phyloP scores from a whole-genome alignment of 2,113 vertebrate genomes.

The Nematolebias whitei region DNA sequence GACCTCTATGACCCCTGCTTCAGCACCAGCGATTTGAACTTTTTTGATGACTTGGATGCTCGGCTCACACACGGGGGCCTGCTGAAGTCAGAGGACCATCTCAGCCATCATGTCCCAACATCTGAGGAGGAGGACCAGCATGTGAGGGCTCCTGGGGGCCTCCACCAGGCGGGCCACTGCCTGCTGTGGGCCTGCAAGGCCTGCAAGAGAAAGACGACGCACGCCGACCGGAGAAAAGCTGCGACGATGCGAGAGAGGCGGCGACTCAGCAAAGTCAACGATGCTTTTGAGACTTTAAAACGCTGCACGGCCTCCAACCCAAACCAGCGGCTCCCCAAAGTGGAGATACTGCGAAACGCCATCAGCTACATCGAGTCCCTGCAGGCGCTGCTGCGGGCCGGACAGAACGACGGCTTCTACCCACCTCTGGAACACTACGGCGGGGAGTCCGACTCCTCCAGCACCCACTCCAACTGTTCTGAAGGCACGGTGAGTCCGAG shows the following conservation, averaged over 20 bases:
- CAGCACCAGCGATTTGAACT: constrained; percentile 91
- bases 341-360: constrained; percentile 96
- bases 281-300: constrained; percentile 96
- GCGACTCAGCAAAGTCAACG: constrained; percentile 93
- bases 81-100: constrained; percentile 83
- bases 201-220: constrained; percentile 97
- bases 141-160: constrained; percentile 90
- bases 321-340: constrained; percentile 95
- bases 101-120: constrained; percentile 61
- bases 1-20: constrained; percentile 97
- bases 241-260: constrained; percentile 95
- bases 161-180: constrained; percentile 93
- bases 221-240: constrained; percentile 91
- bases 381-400: constrained; percentile 88
- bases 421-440: constrained; percentile 87
- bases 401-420: constrained; percentile 86
- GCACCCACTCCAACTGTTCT: constrained; percentile 93
- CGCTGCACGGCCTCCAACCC: constrained; percentile 94
- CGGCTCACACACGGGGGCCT: constrained; percentile 87
- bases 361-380: constrained; percentile 97
- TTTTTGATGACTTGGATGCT: constrained; percentile 94
- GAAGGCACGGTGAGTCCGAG: constrained; percentile 89
- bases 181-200: constrained; percentile 98
- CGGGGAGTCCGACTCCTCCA: constrained; percentile 90
- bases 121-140: constrained; percentile 86